Percentiles rank a stretch among this genome's conserved stretches.
These are phyloP conservation scores for Cantharis flavilabris DNA, from an alignment of 2,888 invertebrate genomes.

Conservation along the genomic window DNA sequence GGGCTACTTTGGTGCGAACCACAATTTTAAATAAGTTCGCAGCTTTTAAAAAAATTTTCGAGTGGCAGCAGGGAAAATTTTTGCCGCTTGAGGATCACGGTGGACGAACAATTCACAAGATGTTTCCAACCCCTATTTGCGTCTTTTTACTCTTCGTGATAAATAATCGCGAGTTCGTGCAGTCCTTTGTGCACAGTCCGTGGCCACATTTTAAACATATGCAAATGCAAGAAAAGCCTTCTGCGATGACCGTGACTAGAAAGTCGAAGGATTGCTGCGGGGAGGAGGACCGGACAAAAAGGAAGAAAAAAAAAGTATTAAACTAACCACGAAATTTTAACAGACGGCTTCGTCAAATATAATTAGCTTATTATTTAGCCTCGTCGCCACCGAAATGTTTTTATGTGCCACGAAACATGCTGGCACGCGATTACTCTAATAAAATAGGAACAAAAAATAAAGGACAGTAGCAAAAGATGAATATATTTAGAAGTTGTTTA, in stretches of 20 bases:
- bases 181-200: slow-evolving; percentile 53
- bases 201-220: slow-evolving; percentile 57
- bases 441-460: slow-evolving; percentile 7
- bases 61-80: slow-evolving; percentile 6
- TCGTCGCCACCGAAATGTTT: neutral
- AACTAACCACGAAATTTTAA: slow-evolving; percentile 4
- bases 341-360: neutral
- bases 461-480: slow-evolving; percentile 17
- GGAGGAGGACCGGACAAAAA: slow-evolving; percentile 39
- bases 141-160: slow-evolving; percentile 45
- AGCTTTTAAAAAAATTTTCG: slow-evolving; percentile 1
- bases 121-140: slow-evolving; percentile 41
- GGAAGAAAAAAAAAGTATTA: slow-evolving; percentile 27
- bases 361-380: neutral
- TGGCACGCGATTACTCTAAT: slow-evolving; percentile 7
- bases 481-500: slow-evolving; percentile 24
- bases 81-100: slow-evolving; percentile 24
- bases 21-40: slow-evolving; percentile 31
- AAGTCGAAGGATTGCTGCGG: slow-evolving; percentile 47
- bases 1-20: slow-evolving; percentile 45
- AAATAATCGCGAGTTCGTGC: slow-evolving; percentile 55
- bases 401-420: neutral
- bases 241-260: slow-evolving; percentile 54
- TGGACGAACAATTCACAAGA: slow-evolving; percentile 35
- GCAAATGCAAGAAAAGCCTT: slow-evolving; percentile 53